Evolutionary conservation across 2,797 vertebrate species (phyloP).

Genomic region (Diglossa cyanea): DNA sequence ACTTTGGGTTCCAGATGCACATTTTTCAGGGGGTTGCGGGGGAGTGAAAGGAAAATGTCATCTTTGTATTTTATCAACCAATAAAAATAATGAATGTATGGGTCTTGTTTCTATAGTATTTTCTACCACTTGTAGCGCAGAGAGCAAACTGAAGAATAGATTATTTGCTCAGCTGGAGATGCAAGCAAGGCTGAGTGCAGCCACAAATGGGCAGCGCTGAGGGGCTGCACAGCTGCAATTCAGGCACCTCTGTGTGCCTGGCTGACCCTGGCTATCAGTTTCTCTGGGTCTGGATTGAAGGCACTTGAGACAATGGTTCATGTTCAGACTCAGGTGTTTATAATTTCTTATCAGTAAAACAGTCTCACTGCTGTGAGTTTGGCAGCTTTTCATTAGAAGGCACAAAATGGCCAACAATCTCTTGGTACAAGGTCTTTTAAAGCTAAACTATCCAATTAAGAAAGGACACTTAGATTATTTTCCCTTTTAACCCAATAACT

Average conservation of each 20-base stretch:
- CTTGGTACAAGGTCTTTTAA: not conserved
- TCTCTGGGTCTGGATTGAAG: not conserved
- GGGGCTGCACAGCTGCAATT: not conserved
- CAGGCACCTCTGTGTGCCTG: not conserved
- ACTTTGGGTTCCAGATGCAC: not conserved
- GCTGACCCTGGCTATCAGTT: not conserved
- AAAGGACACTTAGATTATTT: not conserved
- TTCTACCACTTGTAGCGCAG: not conserved
- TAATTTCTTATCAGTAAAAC: not conserved
- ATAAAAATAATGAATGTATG: not conserved
- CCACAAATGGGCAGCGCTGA: fast-evolving
- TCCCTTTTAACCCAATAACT: not conserved
- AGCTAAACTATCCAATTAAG: not conserved
- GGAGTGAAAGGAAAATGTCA: not conserved
- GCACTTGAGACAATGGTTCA: not conserved
- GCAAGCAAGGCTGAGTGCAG: not conserved
- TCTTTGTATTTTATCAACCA: not conserved
- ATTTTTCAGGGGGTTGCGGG: fast-evolving
- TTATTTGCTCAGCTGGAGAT: not conserved
- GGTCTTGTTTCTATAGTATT: not conserved
- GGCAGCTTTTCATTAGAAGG: not conserved
- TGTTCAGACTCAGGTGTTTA: not conserved
- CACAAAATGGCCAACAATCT: not conserved
- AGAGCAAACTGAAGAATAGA: not conserved
- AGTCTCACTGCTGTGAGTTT: fast-evolving